Conservation (phyloP, 2,113 vertebrate genomes). For the Haplochromis burtoni region DNA sequence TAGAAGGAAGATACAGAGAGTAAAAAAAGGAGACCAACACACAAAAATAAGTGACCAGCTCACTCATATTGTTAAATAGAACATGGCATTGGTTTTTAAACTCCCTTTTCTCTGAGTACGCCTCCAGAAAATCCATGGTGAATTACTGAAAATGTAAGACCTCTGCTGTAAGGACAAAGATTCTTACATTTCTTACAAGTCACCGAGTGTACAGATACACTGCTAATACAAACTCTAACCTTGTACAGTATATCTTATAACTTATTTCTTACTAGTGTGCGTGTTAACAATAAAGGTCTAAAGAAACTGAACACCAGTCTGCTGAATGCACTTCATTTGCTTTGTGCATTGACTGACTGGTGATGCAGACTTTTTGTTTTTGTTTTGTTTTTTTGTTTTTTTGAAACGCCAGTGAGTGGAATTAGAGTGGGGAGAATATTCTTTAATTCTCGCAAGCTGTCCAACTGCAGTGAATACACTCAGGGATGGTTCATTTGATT, state of each 20-base stretch:
- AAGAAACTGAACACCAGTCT: neutral
- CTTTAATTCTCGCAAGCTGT: conserved; percentile 33
- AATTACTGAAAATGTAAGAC: neutral
- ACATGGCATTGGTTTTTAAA: conserved; percentile 9
- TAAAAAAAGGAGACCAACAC: neutral
- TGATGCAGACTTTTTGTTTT: neutral
- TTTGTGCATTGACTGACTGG: neutral
- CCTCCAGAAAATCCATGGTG: neutral
- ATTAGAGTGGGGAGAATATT: conserved; percentile 16
- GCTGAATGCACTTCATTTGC: neutral
- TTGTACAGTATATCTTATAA: neutral
- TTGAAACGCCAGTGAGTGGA: neutral
- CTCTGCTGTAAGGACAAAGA: neutral
- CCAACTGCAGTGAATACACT: conserved; percentile 16
- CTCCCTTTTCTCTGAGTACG: neutral
- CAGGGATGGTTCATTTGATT: conserved; percentile 36
- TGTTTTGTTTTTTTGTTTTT: neutral
- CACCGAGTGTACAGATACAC: neutral
- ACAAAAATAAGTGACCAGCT: conserved; percentile 30
- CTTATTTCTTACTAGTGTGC: neutral
- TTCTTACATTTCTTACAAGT: neutral
- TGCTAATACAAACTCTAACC: neutral
- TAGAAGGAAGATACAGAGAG: neutral
- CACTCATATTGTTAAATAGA: conserved; percentile 25
- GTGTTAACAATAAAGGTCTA: neutral